Conservation (phyloP, 2,113 vertebrate genomes). For the Xenopus borealis region DNA sequence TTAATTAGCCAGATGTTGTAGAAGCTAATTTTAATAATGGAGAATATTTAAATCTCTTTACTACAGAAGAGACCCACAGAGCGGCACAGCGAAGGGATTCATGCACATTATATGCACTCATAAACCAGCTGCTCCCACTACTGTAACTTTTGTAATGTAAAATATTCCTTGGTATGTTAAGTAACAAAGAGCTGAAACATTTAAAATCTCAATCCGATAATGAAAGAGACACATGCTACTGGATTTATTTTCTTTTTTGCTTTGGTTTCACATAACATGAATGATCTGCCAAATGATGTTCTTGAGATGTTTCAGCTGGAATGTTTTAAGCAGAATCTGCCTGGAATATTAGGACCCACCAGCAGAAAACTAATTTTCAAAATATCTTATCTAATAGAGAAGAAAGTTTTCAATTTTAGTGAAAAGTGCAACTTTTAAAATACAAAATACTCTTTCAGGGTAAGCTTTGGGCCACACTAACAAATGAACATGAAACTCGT, state of each 20-base stretch:
- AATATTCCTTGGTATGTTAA: constrained; percentile 2
- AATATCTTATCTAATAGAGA: too few species aligned
- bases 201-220: constrained; percentile 2
- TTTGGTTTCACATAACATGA: too few species aligned
- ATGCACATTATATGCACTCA: background rate
- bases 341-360: too few species aligned
- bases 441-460: too few species aligned
- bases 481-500: too few species aligned
- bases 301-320: too few species aligned
- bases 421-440: too few species aligned
- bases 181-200: background rate
- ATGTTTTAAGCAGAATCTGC: too few species aligned
- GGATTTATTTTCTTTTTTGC: background rate
- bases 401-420: too few species aligned
- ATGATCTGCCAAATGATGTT: too few species aligned
- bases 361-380: too few species aligned
- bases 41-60: constrained; percentile 40
- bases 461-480: too few species aligned
- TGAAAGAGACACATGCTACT: background rate
- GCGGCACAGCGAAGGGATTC: background rate
- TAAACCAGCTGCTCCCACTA: constrained; percentile 18
- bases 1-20: constrained; percentile 42
- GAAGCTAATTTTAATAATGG: constrained; percentile 38
- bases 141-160: background rate
- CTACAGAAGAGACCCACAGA: constrained; percentile 30